phyloP scores from a whole-genome alignment of 2,113 vertebrate genomes.

The Stictonetta naevosa region DNA sequence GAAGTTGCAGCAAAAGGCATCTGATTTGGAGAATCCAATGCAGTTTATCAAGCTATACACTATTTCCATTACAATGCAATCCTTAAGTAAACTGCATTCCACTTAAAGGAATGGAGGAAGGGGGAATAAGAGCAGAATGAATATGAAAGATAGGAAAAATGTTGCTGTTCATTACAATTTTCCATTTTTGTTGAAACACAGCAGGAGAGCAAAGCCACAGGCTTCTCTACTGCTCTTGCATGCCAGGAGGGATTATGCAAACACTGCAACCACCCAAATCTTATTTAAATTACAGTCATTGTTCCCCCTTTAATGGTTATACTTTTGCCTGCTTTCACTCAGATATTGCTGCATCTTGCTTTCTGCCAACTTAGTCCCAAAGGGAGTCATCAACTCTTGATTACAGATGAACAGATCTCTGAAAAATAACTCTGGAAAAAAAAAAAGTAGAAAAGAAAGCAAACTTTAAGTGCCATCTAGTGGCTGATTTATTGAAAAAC shows the following conservation, averaged over 20 bases:
- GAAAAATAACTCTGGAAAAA: not conserved
- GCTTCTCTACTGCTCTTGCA: constrained; percentile 56
- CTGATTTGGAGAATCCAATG: not conserved
- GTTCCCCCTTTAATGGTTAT: constrained; percentile 65
- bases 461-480: constrained; percentile 82
- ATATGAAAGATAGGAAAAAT: constrained; percentile 70
- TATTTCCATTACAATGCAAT: not conserved
- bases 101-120: constrained; percentile 25
- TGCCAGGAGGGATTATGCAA: constrained; percentile 77
- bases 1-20: constrained; percentile 25
- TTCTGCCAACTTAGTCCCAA: constrained; percentile 65
- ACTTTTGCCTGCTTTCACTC: constrained; percentile 75
- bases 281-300: constrained; percentile 74
- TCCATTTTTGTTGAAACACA: constrained; percentile 79
- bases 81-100: constrained; percentile 19
- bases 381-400: constrained; percentile 67
- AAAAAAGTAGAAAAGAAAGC: constrained; percentile 1
- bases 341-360: constrained; percentile 64
- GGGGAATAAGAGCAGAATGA: constrained; percentile 15
- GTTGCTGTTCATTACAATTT: constrained; percentile 73
- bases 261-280: constrained; percentile 70
- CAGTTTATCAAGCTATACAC: not conserved
- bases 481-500: constrained; percentile 31
- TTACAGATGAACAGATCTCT: constrained; percentile 48
- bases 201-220: constrained; percentile 77